Percentiles rank a stretch among this genome's conserved stretches.
phyloP scores from a whole-genome alignment of 2,888 invertebrate genomes.

The Acanthoscelides obtectus region DNA sequence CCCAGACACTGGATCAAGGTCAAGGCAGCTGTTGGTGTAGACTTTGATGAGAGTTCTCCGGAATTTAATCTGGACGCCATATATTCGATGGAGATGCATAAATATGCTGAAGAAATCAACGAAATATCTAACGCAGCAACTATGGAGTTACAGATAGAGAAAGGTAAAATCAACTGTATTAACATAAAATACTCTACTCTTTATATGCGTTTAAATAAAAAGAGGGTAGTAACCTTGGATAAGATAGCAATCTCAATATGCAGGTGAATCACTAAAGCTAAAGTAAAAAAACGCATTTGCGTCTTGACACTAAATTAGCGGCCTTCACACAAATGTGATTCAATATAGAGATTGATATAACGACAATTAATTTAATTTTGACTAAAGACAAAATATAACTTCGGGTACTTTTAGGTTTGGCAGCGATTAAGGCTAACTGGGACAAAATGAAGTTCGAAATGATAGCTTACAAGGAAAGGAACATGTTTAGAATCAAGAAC shows the following conservation, averaged over 20 bases:
- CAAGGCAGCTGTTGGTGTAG: conserved; percentile 61
- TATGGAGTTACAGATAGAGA: conserved; percentile 84
- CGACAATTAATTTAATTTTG: too few relatives aligned
- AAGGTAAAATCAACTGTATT: conserved; percentile 61
- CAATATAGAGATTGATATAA: too few relatives aligned
- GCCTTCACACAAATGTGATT: too few relatives aligned
- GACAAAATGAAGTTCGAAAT: conserved; percentile 67
- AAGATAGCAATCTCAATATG: too few relatives aligned
- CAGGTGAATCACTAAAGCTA: too few relatives aligned
- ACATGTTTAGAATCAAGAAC: conserved; percentile 60
- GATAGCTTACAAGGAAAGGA: conserved; percentile 61
- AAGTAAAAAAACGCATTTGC: too few relatives aligned
- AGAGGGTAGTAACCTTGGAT: too few relatives aligned
- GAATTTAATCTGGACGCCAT: conserved; percentile 79
- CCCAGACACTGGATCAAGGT: conserved; percentile 81
- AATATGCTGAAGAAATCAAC: conserved; percentile 69
- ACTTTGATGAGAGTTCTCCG: conserved; percentile 74
- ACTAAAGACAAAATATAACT: too few relatives aligned
- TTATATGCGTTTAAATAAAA: too few relatives aligned
- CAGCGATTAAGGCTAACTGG: conserved; percentile 70
- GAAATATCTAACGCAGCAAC: conserved; percentile 85
- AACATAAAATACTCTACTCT: too few relatives aligned
- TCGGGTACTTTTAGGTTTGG: not conserved
- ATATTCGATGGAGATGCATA: conserved; percentile 76
- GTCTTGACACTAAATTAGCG: too few relatives aligned